phyloP scores from a whole-genome alignment of 1,140 invertebrate species.

The Callitettix versicolor region DNA sequence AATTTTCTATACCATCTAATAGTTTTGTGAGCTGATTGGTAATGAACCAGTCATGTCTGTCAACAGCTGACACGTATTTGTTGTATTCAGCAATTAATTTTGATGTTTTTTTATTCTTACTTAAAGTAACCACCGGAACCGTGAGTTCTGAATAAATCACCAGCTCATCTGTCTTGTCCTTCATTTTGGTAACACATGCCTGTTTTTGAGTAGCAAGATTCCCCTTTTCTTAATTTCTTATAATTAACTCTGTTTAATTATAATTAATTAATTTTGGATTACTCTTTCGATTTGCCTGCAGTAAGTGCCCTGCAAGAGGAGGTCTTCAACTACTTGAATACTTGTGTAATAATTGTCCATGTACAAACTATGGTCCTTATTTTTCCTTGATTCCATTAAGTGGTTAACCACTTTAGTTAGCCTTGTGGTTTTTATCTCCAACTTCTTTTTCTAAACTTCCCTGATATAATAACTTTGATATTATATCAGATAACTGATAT shows the following conservation, averaged over 20 bases:
- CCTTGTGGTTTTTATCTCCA: conserved; percentile 6
- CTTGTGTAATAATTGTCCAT: conserved; percentile 24
- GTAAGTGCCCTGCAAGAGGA: too few species aligned
- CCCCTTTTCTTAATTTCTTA: conserved; percentile 31
- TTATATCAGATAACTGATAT: too few species aligned
- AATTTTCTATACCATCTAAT: too few species aligned
- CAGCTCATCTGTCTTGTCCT: conserved; percentile 29
- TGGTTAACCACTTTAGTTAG: conserved; percentile 15
- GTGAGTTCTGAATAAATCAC: conserved; percentile 6
- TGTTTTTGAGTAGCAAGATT: conserved; percentile 29
- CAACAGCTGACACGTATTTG: too few species aligned
- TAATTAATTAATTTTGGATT: too few species aligned
- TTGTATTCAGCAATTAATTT: too few species aligned
- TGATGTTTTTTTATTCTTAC: too few species aligned
- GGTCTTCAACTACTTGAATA: too few species aligned
- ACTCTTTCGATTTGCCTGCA: conserved; percentile 21
- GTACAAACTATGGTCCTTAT: too few species aligned
- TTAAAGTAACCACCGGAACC: background rate
- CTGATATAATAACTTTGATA: conserved; percentile 12
- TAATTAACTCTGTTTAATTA: conserved; percentile 29
- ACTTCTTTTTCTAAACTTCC: conserved; percentile 7
- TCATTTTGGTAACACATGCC: conserved; percentile 34
- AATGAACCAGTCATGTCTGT: too few species aligned
- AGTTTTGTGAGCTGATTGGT: too few species aligned
- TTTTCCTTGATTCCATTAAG: background rate